A percentile compares a stretch with the other conserved stretches of the same genome.
phyloP scores from a whole-genome alignment of 2,888 invertebrate genomes.

The Lottia scabra region DNA sequence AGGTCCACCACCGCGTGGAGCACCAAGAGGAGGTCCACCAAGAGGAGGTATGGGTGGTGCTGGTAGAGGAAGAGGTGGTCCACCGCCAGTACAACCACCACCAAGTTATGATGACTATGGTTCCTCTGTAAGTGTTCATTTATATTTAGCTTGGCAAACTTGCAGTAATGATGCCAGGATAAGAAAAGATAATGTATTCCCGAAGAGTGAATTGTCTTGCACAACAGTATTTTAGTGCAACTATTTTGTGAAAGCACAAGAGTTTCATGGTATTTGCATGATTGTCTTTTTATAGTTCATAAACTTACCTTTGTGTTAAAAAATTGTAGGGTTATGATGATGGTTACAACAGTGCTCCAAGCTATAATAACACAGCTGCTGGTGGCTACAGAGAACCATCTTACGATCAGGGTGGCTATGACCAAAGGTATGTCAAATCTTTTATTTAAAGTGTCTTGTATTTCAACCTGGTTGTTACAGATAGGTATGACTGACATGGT shows the following conservation, averaged over 20 bases:
- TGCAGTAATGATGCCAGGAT: no score
- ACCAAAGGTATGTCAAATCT: conserved; percentile 12
- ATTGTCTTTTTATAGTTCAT: no score
- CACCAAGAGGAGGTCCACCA: conserved; percentile 23
- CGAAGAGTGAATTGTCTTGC: no score
- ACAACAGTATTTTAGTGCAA: no score
- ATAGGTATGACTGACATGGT: no score
- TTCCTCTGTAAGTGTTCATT: conserved; percentile 16
- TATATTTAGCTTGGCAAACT: no score
- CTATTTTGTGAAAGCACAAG: no score
- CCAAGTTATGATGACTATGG: conserved; percentile 28
- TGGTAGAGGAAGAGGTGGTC: conserved; percentile 31
- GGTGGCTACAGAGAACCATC: conserved; percentile 18
- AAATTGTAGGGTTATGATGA: conserved; percentile 26
- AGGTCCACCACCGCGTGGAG: conserved; percentile 29
- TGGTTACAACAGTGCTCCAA: conserved; percentile 23
- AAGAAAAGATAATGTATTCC: no score
- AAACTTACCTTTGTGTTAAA: not conserved
- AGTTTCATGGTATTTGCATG: no score
- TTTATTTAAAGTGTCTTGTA: no score
- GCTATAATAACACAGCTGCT: conserved; percentile 11
- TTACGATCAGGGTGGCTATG: conserved; percentile 15
- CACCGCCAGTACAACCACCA: conserved; percentile 21
- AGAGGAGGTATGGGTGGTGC: conserved; percentile 34
- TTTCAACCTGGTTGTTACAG: no score